Base-by-base conservation (phyloP, 2,113 vertebrate species). In the Amphilophus citrinellus region DNA sequence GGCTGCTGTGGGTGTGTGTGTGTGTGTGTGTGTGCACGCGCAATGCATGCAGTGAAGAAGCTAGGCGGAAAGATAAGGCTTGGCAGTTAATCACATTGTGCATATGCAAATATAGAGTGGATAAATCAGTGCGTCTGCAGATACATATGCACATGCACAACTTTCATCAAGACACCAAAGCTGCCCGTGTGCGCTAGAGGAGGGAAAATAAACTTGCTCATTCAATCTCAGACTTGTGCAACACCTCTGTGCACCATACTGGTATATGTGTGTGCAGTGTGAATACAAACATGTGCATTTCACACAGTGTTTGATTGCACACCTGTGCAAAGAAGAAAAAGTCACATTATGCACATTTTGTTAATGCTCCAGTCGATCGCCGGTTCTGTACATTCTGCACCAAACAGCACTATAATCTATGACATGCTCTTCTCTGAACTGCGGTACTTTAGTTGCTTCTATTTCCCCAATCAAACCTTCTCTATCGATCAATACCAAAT, bases 1-100 rank as follows among this genome's bases (percentile, higher is more conserved):
- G 4, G 47, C 18, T 5, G 66, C 10, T 24, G 50, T 62, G 53
- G 7, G 60, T 39, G 77, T 60, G 77, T 13, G 65, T 10, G 59
- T 32, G 75, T 22, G 22, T 75, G 56, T 32, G 39, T 53, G 42
- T 0, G 63, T 20, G 61, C 22, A 60, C 6, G 56, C 15, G 81
- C 10, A 27, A 17, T 81, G 80, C 32, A 14, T 76, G 87, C 22
- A 39, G 61, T 66, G 77, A 76, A 82, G 82, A 73, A 61, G 80
- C 83, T 59, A 60, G 84, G 89, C 61, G 22, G 79, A 87, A 73
- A 88, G 87, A 93, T 89, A 90, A 86, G 88, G 80, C 84, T 73
- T 32, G 88, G 85, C 88, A 90, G 93, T 93, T 91, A 89, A 92
- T 91, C 91, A 91, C 88, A 86, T 89, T 90, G 92, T 88, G 79